A percentile compares a stretch with the other conserved stretches of the same genome.
These are phyloP conservation scores for Chiloscyllium punctatum DNA, from an alignment of 2,797 vertebrate genomes.

Conservation along the genomic window DNA sequence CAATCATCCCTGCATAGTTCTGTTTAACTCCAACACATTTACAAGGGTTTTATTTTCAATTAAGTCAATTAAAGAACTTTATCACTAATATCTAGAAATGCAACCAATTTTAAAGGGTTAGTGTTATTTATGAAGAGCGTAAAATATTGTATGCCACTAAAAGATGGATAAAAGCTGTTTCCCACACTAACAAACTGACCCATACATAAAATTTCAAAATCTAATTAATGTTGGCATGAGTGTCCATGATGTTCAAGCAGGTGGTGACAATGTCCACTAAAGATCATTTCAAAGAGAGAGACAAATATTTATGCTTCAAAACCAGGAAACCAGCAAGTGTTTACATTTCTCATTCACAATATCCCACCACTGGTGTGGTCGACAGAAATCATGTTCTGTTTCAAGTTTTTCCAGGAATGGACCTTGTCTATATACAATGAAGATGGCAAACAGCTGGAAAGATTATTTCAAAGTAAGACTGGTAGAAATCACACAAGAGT, in stretches of 20 bases:
- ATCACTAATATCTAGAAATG: neutral
- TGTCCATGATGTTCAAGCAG: neutral
- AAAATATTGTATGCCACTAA: neutral
- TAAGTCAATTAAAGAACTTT: neutral
- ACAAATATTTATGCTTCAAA: neutral
- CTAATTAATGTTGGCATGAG: neutral
- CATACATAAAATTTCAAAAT: neutral
- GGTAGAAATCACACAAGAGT: neutral
- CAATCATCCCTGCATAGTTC: neutral
- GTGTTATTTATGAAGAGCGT: neutral
- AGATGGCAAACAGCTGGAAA: neutral
- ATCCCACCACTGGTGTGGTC: neutral
- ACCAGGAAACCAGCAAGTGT: neutral
- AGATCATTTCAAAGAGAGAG: neutral
- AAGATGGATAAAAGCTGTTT: neutral
- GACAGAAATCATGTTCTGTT: neutral
- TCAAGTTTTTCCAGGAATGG: neutral
- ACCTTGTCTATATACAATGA: neutral
- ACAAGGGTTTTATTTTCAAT: neutral
- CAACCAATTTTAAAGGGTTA: neutral
- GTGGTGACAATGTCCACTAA: too few relatives aligned
- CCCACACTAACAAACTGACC: neutral
- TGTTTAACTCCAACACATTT: neutral
- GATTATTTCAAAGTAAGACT: neutral
- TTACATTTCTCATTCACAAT: neutral